Base-by-base conservation (phyloP, 2,888 invertebrate species). In the Agelastica alni region DNA sequence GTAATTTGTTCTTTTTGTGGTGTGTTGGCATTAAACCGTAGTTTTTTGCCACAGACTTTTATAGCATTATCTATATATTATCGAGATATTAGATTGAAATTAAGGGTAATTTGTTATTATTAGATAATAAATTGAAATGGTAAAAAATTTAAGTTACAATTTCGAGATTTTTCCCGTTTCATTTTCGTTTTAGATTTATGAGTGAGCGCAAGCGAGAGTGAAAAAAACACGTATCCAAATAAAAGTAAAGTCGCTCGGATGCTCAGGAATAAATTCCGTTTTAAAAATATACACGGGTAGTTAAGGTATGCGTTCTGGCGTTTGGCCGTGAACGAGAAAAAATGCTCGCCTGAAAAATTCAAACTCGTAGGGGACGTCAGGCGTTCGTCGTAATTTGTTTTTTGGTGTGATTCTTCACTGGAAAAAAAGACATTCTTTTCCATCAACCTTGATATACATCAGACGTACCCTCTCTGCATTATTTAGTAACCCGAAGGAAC, bases 381-480 rank as follows among this genome's bases (percentile, higher is more conserved):
- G 17, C 55, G 46, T 45, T 53, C 28, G 53, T 34, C 48, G 56
- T 60, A 60, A 60, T 62, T 61, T 59, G 61, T 59, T 61, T 58
- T 59, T 55, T 42, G 51, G 46, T 71, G 70, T 68, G 69, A 71
- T 71, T 70, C 68, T 66, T 70, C 64, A 58, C 58, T 51, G 69
- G 68, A 67, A 68, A 59, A 66, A 69, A 60, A 66, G 63, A 65
- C 70, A 71, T 66, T 66, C 69, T 64, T 66, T 65, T 60, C 66
- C 68, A 70, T 73, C 72, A 72, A 65, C 60, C 65, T 63, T 66
- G 71, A 70, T 71, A 70, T 71, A 73, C 72, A 70, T 73, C 71
- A 72, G 70, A 68, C 71, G 68, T 65, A 56, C 63, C 62, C 66
- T 62, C 51, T 53, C 46, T 73, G 72, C 73, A 73, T 73, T 73